Evolutionary conservation across 2,797 vertebrate species (phyloP), one percentile per base, ranked within the genome.

Genomic region (Falco columbarius): DNA sequence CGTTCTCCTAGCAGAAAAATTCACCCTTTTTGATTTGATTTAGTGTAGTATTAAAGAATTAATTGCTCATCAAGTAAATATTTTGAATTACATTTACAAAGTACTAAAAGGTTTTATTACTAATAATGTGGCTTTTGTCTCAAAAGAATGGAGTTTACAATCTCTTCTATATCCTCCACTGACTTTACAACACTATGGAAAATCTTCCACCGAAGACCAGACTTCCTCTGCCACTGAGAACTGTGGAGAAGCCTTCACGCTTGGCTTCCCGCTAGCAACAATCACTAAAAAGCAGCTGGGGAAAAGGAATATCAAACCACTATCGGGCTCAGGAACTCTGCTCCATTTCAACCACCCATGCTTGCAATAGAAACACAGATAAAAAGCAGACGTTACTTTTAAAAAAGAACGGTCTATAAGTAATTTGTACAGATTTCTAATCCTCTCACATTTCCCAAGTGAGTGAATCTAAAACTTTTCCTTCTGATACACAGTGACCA

Each of bases 171-270:
- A 83, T 81, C 73, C 81, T 95, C 76, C 75, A 49, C 65, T 74
- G 73, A 72, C 49, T 86, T 74, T 32, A 67, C 42, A 91, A 26
- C n/a, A 81, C 34, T 22, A 73, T 15, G 52, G 80, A 90, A 91
- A 94, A 95, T 40, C 59, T 73, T 90, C 70, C 75, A 62, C 74
- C 46, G 52, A 95, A 84, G 95, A 89, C 13, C 71, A 87, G 40
- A 38, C 40, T 56, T 71, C 51, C 75, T 79, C 75, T 83, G 59
- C 81, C 76, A 87, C 91, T 56, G 68, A 73, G 42, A 90, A 7
- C 87, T 34, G 52, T 19, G 6, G 34, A 91, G 73, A 63, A 34
- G 82, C 56, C 81, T 81, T 89, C 95, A 82, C 8, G 54, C 90
- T 87, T 71, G 51, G 66, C 68, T 79, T 65, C 21, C 1, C 46